Base-by-base conservation (phyloP, 2,888 invertebrate genomes). In the Zonitis immaculata region DNA sequence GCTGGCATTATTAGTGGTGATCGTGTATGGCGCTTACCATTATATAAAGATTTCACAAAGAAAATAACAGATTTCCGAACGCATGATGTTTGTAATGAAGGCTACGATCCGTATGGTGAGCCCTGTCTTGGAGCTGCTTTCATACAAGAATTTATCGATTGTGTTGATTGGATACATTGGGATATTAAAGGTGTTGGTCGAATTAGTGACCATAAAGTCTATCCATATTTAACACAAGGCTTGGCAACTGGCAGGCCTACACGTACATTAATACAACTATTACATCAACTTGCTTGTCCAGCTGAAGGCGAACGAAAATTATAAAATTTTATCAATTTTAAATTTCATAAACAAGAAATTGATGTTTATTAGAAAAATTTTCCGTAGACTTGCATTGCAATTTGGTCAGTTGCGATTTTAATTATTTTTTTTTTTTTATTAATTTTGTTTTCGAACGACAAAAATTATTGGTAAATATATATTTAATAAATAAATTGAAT, bases 21-120 rank as follows among this genome's bases (percentile, higher is more conserved):
- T 65, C 70, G 84, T n/a, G 77, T 83, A 11, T 84, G 84, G 84
- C 68, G 82, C 45, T 77, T 84, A 79, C 84, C 84, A 0, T 65
- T 84, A 32, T 83, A 81, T 74, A 76, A 80, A 51, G 77, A 76
- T 65, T 84, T 78, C 68, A 76, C 75, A 1, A 74, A 75, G 39
- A 67, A 77, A 74, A 69, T 82, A 18, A 79, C 77, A 14, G 57
- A 66, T 48, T 71, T 65, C 51, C 52, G 55, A 12, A 71, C 73
- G 1, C 71, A 73, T 51, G 76, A 77, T 55, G 69, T 77, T 14
- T 70, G 74, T 56, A 77, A 77, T 59, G 68, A 68, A 50, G 76
- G 76, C 3, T 49, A 66, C 26, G 76, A 75, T 20, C 1, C 4
- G 6, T 67, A 69, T 35, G 76, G 73, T 8, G 68, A 67, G 26